Percentiles rank a stretch among this genome's conserved stretches.
Evolutionary conservation across 2,113 vertebrate genomes (phyloP).

Genomic region (Lanius ludovicianus): DNA sequence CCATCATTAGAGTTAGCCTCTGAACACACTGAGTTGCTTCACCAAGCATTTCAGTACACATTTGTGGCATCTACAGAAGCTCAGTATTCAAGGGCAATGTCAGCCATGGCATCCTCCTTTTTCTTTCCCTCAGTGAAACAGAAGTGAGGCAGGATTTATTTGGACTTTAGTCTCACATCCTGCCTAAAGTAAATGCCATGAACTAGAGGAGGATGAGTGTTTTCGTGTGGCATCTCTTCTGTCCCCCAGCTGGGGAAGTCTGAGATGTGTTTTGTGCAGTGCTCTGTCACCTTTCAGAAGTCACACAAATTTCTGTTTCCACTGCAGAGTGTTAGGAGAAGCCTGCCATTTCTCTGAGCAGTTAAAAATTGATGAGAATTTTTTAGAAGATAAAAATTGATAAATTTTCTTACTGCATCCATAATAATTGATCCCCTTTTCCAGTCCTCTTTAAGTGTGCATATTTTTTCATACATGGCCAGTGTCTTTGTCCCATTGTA

Average conservation of each 20-base stretch:
- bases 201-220: not conserved
- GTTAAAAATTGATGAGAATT: not conserved
- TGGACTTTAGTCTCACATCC: not conserved
- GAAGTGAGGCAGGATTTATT: not conserved
- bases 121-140: not conserved
- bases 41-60: not conserved
- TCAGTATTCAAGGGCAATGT: not conserved
- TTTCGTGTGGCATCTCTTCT: not conserved
- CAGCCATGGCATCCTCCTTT: not conserved
- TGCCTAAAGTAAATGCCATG: not conserved
- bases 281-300: not conserved
- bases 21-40: not conserved
- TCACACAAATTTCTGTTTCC: not conserved
- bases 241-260: fast-evolving
- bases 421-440: not conserved
- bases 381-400: not conserved
- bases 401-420: not conserved
- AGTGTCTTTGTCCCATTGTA: not conserved
- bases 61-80: not conserved
- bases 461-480: not conserved
- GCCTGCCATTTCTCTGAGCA: not conserved
- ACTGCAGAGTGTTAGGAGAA: not conserved
- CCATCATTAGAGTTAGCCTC: not conserved
- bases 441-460: not conserved
- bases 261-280: not conserved